Conservation (phyloP, 2,888 invertebrate genomes). For the Metallyticus violacea region DNA sequence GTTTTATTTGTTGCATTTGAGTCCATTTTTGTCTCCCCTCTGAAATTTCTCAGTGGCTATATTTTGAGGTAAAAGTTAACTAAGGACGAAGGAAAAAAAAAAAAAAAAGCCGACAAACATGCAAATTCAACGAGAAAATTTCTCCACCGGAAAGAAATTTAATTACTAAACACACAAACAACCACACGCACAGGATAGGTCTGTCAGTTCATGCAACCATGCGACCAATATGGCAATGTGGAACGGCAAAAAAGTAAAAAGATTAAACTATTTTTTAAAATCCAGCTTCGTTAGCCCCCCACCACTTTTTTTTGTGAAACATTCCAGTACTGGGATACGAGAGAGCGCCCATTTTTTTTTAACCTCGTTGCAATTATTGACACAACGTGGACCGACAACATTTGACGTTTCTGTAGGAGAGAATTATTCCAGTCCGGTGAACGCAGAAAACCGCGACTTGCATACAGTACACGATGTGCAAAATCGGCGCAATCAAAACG, state of each 20-base stretch:
- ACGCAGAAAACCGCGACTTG: neutral
- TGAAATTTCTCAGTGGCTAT: neutral
- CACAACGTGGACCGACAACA: neutral
- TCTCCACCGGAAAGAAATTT: neutral
- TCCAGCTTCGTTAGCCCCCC: neutral
- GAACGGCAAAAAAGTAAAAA: neutral
- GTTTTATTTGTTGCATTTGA: neutral
- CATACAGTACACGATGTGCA: neutral
- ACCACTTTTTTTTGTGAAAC: neutral
- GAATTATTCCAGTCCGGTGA: neutral
- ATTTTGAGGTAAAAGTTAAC: neutral
- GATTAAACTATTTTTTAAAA: neutral
- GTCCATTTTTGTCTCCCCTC: neutral
- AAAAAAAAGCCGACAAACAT: neutral
- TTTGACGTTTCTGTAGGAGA: neutral
- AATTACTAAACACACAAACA: neutral
- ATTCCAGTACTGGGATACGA: neutral
- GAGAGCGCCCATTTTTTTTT: neutral
- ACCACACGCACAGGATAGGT: neutral
- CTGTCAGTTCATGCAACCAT: neutral
- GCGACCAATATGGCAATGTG: neutral
- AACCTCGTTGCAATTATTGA: neutral
- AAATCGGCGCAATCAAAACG: neutral
- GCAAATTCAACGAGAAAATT: neutral
- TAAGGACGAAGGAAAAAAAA: too few relatives aligned